Percentiles rank a stretch among this genome's conserved stretches.
These are phyloP conservation scores for Amblyjoppa fuscipennis DNA, from an alignment of 2,888 invertebrate species.

Conservation along the genomic window DNA sequence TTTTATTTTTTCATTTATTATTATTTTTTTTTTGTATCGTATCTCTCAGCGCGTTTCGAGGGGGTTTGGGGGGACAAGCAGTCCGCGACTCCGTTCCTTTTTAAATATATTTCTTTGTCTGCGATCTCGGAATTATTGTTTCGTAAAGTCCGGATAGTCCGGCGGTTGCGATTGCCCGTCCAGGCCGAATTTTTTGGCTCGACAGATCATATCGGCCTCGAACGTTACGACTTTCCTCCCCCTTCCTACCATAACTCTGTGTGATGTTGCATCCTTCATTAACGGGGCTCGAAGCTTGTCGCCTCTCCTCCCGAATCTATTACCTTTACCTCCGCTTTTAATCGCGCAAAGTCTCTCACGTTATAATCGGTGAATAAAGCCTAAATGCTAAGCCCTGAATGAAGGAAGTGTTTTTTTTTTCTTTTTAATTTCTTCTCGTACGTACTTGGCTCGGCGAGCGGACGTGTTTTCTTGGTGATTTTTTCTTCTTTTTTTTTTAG, in stretches of 20 bases:
- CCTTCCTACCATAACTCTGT: slow-evolving; percentile 19
- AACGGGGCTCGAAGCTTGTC: slow-evolving; percentile 19
- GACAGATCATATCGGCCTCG: slow-evolving; percentile 6
- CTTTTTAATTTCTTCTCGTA: slow-evolving; percentile 60
- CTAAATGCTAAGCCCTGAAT: slow-evolving; percentile 76
- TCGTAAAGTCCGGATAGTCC: slow-evolving; percentile 50
- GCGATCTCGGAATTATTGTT: slow-evolving; percentile 53
- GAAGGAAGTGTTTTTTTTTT: slow-evolving; percentile 63
- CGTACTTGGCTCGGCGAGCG: slow-evolving; percentile 72
- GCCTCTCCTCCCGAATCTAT: background rate
- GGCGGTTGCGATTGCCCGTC: background rate
- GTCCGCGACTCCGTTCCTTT: slow-evolving; percentile 35
- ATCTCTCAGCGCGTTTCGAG: slow-evolving; percentile 43
- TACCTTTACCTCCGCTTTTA: slow-evolving; percentile 3
- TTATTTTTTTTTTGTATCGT: slow-evolving; percentile 36
- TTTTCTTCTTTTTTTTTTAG: slow-evolving; percentile 20
- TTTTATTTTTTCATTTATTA: slow-evolving; percentile 47
- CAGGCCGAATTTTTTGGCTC: slow-evolving; percentile 31
- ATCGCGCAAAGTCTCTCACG: slow-evolving; percentile 35
- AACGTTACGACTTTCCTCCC: slow-evolving; percentile 5
- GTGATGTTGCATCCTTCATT: slow-evolving; percentile 59
- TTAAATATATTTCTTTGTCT: slow-evolving; percentile 28
- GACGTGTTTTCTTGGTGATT: slow-evolving; percentile 27
- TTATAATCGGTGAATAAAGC: slow-evolving; percentile 62
- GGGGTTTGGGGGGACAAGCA: slow-evolving; percentile 24